Base-by-base conservation (phyloP, 2,888 invertebrate genomes). In the Molorchus minor region DNA sequence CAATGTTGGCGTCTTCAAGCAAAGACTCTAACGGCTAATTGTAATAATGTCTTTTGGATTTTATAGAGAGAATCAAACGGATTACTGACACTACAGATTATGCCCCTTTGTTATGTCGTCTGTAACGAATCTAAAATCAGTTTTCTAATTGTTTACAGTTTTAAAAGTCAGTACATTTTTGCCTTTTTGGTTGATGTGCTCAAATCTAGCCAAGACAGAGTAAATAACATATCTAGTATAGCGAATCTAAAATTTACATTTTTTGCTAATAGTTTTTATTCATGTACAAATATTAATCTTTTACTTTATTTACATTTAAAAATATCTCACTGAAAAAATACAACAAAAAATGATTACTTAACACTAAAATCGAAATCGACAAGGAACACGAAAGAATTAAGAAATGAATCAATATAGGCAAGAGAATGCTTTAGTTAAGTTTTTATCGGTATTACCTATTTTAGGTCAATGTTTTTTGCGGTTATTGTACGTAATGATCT, bases 401-500 rank as follows among this genome's bases (percentile, higher is more conserved):
- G 33, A 7, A 33, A 33, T 33, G 33, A 33, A n/a, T n/a, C 33
- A 33, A 33, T 33, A 33, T 33, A 33, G 5, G 10, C 10, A 33
- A 33, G 33, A 33, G 5, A 33, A 33, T 3, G 33, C 12, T 33
- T 33, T 33, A 3, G 33, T 33, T 7, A 3, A n/a, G 3, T 33
- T 33, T 33, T 33, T 33, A n/a, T 33, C n/a, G 33, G 3, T n/a
- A 3, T 3, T 33, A n/a, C 3, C 33, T 3, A n/a, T 33, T 33
- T 33, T 33, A 33, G 33, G 33, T 33, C 33, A 33, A 5, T 33
- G 33, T 33, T 33, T 33, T 33, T 33, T 33, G 33, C n/a, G 33
- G 33, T 10, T 5, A n/a, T n/a, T n/a, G 3, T 33, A 17, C 21
- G 19, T 44, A 20, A 25, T 21, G n/a, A 20, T 25, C 44, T 44